phyloP scores from a whole-genome alignment of 2,888 invertebrate genomes.

The Drosophila stalkeri region DNA sequence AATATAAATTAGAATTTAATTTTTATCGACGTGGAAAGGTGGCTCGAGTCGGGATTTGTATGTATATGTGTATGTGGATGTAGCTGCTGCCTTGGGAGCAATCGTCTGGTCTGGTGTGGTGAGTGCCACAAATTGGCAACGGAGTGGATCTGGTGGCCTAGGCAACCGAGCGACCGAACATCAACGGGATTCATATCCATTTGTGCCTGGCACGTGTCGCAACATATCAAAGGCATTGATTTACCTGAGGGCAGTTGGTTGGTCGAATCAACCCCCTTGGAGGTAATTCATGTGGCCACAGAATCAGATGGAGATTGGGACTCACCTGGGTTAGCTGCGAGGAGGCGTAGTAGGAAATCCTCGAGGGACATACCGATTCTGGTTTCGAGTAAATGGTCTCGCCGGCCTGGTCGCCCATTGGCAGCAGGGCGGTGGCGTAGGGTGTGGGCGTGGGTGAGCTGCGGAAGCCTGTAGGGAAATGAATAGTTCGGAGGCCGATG shows the following conservation, averaged over 20 bases:
- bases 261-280: conserved; percentile 44
- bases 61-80: conserved; percentile 4
- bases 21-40: conserved; percentile 70
- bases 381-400: conserved; percentile 70
- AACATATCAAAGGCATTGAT: conserved; percentile 76
- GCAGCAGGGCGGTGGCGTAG: conserved; percentile 89
- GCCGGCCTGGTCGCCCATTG: conserved; percentile 85
- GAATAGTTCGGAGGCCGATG: conserved; percentile 32
- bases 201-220: conserved; percentile 71
- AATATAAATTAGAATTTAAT: conserved; percentile 81
- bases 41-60: conserved; percentile 12
- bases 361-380: conserved; percentile 87
- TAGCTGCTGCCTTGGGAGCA: conserved; percentile 53
- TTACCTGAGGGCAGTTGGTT: conserved; percentile 47
- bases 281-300: conserved; percentile 41
- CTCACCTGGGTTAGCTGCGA: conserved; percentile 90
- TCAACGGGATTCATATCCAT: conserved; percentile 65
- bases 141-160: conserved; percentile 41
- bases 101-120: conserved; percentile 56
- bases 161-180: conserved; percentile 50
- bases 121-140: conserved; percentile 59
- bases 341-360: conserved; percentile 92
- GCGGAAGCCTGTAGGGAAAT: conserved; percentile 81
- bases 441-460: conserved; percentile 88
- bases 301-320: conserved; percentile 29